phyloP scores from a whole-genome alignment of 2,797 vertebrate genomes.

The Pangasius larnaudii region DNA sequence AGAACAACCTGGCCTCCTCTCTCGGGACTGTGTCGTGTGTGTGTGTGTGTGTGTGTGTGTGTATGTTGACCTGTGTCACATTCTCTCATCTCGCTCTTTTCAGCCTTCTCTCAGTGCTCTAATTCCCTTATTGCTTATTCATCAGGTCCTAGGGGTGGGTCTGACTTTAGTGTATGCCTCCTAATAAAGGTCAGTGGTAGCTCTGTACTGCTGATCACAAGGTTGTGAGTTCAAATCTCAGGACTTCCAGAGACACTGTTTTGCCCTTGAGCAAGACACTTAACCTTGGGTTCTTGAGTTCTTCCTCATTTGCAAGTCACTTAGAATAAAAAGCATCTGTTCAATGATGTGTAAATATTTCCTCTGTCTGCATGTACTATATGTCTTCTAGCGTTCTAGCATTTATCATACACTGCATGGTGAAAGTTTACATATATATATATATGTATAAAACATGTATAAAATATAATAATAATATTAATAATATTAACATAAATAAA shows the following conservation, averaged over 20 bases:
- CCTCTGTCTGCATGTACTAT: neutral
- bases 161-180: conserved; percentile 53
- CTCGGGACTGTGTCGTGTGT: neutral
- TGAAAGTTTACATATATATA: no score
- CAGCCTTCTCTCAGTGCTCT: conserved; percentile 20
- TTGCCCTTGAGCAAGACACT: conserved; percentile 3
- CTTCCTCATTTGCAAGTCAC: neutral
- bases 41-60: no score
- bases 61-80: conserved; percentile 57
- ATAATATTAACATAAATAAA: no score
- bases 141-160: conserved; percentile 6
- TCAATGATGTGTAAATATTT: neutral
- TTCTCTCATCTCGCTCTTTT: conserved; percentile 15
- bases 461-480: no score
- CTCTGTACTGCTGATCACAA: neutral
- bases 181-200: conserved; percentile 54
- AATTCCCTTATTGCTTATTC: conserved; percentile 8
- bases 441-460: no score
- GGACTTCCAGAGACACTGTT: neutral
- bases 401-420: conserved; percentile 57
- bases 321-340: neutral
- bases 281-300: conserved; percentile 9
- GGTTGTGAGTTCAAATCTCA: neutral
- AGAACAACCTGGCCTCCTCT: conserved; percentile 22
- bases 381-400: neutral